Conservation (phyloP, 2,888 invertebrate species). For the Tenthredo notha region DNA sequence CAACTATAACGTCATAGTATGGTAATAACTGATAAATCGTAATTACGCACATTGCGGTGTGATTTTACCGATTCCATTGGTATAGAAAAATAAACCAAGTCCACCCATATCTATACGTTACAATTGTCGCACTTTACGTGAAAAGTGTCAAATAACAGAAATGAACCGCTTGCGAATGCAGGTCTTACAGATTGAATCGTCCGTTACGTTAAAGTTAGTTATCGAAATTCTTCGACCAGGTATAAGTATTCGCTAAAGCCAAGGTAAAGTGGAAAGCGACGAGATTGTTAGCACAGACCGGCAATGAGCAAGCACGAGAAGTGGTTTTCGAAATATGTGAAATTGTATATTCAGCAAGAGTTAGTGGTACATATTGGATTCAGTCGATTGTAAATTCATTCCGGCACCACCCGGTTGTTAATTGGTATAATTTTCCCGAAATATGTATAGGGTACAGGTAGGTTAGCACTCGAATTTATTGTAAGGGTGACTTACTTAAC, state of each 20-base stretch:
- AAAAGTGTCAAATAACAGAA: not conserved
- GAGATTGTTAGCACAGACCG: not conserved
- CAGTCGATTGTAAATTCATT: not conserved
- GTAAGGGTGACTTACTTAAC: slow-evolving; percentile 78
- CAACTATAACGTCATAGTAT: not conserved
- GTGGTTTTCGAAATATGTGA: not conserved
- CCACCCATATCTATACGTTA: not conserved
- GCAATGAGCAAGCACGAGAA: not conserved
- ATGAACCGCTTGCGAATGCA: not conserved
- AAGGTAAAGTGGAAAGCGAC: not conserved
- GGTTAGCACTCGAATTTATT: slow-evolving; percentile 45
- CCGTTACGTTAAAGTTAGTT: not conserved
- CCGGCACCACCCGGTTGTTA: not conserved
- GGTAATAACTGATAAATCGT: not conserved
- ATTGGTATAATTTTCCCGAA: not conserved
- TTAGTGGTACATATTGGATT: not conserved
- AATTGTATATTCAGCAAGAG: not conserved
- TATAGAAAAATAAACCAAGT: not conserved
- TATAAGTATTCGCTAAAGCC: not conserved
- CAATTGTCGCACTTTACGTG: not conserved
- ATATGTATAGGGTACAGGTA: not conserved
- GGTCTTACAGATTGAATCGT: not conserved
- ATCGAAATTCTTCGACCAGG: not conserved
- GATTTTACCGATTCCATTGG: not conserved
- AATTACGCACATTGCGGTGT: not conserved